These are phyloP conservation scores for Odocoileus hemionus DNA, from an alignment of 2,113 vertebrate species.

Conservation along the genomic window DNA sequence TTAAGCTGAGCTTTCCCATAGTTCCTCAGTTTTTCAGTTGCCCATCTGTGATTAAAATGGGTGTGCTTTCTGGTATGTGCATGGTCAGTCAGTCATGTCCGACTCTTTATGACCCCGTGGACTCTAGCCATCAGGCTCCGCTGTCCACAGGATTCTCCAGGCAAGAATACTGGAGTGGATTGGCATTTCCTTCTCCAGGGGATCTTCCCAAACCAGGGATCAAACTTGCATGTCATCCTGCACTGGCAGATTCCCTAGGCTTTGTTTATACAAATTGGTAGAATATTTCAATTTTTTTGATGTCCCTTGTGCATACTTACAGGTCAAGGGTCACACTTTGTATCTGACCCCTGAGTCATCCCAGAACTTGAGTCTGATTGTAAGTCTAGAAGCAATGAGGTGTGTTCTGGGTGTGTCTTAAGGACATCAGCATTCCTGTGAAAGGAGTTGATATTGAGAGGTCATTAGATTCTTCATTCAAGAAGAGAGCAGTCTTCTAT, in stretches of 20 bases:
- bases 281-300: background rate
- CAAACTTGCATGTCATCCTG: background rate
- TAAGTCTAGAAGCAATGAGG: background rate
- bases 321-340: background rate
- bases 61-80: background rate
- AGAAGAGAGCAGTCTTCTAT: background rate
- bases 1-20: background rate
- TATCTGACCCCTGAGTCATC: background rate
- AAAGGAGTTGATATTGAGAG: background rate
- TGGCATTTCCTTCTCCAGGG: background rate
- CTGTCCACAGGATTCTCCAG: background rate
- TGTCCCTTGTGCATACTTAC: background rate
- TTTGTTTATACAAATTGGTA: background rate
- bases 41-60: background rate
- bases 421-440: background rate
- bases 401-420: background rate
- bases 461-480: background rate
- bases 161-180: background rate
- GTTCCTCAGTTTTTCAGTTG: background rate
- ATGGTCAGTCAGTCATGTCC: background rate
- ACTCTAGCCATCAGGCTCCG: background rate
- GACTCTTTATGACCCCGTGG: background rate
- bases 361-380: background rate
- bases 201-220: background rate
- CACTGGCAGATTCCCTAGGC: background rate